Percentiles rank a stretch among this genome's conserved stretches.
These are phyloP conservation scores for Metalampra italica DNA, from an alignment of 2,888 invertebrate species.

Conservation along the genomic window DNA sequence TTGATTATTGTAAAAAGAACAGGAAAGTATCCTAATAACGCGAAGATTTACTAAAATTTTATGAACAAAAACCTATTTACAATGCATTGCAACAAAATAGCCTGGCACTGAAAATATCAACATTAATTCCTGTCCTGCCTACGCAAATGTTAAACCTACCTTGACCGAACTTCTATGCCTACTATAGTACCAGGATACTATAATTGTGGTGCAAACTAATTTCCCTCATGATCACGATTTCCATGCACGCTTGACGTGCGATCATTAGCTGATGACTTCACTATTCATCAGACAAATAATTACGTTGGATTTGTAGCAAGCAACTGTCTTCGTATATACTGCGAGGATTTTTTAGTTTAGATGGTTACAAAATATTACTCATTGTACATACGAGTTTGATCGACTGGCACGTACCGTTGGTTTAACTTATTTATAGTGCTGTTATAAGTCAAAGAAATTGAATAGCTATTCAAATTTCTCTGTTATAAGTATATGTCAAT, in stretches of 20 bases:
- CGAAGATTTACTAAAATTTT: too few relatives aligned
- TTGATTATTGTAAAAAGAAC: too few relatives aligned
- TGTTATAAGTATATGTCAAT: too few relatives aligned
- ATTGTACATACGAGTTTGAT: slow-evolving; percentile 2
- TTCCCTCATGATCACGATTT: slow-evolving; percentile 63
- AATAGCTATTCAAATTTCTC: too few relatives aligned
- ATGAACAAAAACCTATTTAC: too few relatives aligned
- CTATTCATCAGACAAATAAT: slow-evolving; percentile 26
- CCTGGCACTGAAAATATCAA: too few relatives aligned
- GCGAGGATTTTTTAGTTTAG: not conserved
- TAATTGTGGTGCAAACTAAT: slow-evolving; percentile 45
- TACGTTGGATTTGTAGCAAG: slow-evolving; percentile 21
- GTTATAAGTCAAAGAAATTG: too few relatives aligned
- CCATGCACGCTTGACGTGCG: slow-evolving; percentile 43
- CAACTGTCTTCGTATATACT: slow-evolving; percentile 17
- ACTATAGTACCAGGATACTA: slow-evolving; percentile 32
- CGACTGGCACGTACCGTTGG: slow-evolving; percentile 5
- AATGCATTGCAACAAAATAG: too few relatives aligned
- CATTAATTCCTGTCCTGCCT: too few relatives aligned
- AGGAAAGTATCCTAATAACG: too few relatives aligned
- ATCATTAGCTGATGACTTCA: slow-evolving; percentile 61
- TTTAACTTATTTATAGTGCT: too few relatives aligned
- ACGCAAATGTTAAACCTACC: slow-evolving; percentile 21
- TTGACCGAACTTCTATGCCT: slow-evolving; percentile 22
- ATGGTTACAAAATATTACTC: slow-evolving; percentile 2